A percentile compares a stretch with the other conserved stretches of the same genome.
Evolutionary conservation across 2,113 vertebrate species (phyloP).

Genomic region (Hyla sarda): DNA sequence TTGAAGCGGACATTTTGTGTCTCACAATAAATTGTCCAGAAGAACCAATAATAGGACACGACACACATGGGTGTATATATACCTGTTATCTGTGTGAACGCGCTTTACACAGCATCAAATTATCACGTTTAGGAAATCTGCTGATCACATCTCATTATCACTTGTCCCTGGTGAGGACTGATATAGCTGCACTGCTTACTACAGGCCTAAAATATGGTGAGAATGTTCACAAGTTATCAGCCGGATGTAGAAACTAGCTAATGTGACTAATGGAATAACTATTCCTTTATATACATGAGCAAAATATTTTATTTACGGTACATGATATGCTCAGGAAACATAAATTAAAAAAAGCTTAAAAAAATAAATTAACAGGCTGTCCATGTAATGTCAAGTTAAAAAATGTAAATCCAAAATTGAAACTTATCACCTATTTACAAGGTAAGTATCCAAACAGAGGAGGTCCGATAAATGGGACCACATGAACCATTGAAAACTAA

Average conservation of each 20-base stretch:
- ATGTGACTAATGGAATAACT: background rate
- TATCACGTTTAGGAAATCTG: conserved; percentile 38
- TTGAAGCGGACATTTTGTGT: no score
- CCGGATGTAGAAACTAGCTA: background rate
- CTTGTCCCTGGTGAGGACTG: conserved; percentile 1
- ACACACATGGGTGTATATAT: background rate
- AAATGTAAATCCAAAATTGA: no score
- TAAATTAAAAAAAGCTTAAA: no score
- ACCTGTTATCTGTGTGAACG: background rate
- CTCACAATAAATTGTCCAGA: no score
- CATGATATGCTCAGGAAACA: no score
- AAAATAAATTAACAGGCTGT: no score
- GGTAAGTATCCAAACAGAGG: no score
- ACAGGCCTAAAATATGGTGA: conserved; percentile 44
- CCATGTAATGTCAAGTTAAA: no score
- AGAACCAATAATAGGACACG: background rate
- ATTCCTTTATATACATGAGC: no score
- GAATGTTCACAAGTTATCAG: conserved; percentile 45
- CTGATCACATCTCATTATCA: conserved; percentile 48
- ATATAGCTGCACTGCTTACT: conserved; percentile 32
- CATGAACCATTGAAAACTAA: no score
- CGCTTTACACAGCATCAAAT: conserved; percentile 24
- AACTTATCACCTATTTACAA: no score
- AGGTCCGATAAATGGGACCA: no score
- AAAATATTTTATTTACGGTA: background rate